Percentiles rank a stretch among this genome's conserved stretches.
These are phyloP conservation scores for Phocides pigmalion DNA, from an alignment of 1,140 invertebrate species.

Conservation along the genomic window DNA sequence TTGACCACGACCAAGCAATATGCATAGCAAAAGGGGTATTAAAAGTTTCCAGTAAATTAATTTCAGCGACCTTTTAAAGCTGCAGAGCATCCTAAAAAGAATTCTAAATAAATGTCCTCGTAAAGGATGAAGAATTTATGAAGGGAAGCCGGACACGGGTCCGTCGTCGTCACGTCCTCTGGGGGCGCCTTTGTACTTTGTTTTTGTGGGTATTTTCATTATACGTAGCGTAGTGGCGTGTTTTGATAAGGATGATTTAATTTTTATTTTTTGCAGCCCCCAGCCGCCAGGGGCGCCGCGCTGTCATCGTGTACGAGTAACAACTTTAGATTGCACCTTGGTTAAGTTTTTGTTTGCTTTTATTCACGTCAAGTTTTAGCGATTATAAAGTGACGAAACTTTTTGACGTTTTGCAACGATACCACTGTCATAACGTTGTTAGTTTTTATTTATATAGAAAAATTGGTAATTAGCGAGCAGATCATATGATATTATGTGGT, in stretches of 20 bases:
- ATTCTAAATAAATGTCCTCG: slow-evolving; percentile 31
- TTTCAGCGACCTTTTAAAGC: slow-evolving; percentile 26
- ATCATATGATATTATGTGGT: too few relatives aligned
- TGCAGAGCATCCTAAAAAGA: slow-evolving; percentile 21
- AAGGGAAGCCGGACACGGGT: slow-evolving; percentile 36
- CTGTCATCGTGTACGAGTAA: slow-evolving; percentile 1
- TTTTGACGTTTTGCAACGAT: too few relatives aligned
- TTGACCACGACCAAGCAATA: slow-evolving; percentile 6
- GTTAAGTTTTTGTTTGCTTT: too few relatives aligned
- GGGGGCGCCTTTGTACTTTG: slow-evolving; percentile 37
- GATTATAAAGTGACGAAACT: too few relatives aligned
- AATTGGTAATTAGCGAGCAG: too few relatives aligned
- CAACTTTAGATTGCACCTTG: background rate
- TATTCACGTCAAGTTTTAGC: too few relatives aligned
- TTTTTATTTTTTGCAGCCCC: slow-evolving; percentile 10
- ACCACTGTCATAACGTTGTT: too few relatives aligned
- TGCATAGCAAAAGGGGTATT: slow-evolving; percentile 22
- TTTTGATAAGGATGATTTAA: slow-evolving; percentile 27
- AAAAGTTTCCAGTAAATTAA: slow-evolving; percentile 26
- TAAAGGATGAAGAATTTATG: slow-evolving; percentile 46
- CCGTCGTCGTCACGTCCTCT: slow-evolving; percentile 28
- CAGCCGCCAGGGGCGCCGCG: background rate
- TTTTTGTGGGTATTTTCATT: slow-evolving; percentile 39
- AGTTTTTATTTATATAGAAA: too few relatives aligned
- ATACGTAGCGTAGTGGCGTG: slow-evolving; percentile 17